phyloP scores from a whole-genome alignment of 1,140 invertebrate species.

The Bombus haemorrhoidalis region DNA sequence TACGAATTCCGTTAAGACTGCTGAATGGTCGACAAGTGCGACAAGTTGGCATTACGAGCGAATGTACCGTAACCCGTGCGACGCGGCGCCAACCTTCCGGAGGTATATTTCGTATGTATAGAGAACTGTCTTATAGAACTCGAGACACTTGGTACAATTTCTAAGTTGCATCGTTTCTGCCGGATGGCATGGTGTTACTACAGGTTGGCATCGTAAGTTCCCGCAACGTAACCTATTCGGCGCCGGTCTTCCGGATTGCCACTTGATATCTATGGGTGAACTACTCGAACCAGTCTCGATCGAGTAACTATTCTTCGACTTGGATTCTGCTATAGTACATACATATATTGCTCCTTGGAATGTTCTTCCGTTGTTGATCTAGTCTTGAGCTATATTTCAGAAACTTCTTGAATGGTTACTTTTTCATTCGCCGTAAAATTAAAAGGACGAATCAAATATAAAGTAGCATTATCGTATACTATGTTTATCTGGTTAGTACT shows the following conservation, averaged over 20 bases:
- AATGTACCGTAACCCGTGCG: neutral
- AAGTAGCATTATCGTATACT: too few relatives aligned
- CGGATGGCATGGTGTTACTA: neutral
- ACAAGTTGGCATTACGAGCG: neutral
- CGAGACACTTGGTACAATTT: slow-evolving; percentile 1
- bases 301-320: slow-evolving; percentile 10
- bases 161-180: slow-evolving; percentile 9
- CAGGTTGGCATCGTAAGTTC: neutral
- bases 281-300: slow-evolving; percentile 2
- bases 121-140: neutral
- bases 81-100: neutral
- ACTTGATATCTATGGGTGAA: slow-evolving; percentile 6
- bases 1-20: neutral
- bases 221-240: neutral
- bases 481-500: too few relatives aligned
- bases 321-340: neutral
- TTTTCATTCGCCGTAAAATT: neutral
- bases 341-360: neutral
- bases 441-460: neutral
- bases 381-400: neutral
- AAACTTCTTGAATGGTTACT: too few relatives aligned
- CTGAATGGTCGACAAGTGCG: neutral
- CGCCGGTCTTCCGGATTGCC: slow-evolving; percentile 13
- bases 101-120: neutral
- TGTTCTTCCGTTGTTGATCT: neutral